These are phyloP conservation scores for Brachionus calyciflorus DNA, from an alignment of 1,140 invertebrate species.

Conservation along the genomic window DNA sequence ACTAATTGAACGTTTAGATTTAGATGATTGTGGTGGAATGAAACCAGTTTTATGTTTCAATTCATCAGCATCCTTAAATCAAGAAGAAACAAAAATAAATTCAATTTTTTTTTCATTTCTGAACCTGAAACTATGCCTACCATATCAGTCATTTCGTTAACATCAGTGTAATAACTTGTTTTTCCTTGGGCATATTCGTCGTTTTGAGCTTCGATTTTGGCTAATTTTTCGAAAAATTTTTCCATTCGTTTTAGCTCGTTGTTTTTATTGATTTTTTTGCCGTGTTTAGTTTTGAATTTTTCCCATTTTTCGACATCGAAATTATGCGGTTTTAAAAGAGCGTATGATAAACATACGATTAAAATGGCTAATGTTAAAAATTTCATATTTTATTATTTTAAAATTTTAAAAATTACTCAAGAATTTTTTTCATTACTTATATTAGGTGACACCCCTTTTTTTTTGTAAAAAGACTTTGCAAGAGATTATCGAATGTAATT, in stretches of 20 bases:
- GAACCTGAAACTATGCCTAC: background rate
- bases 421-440: too few species aligned
- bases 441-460: too few species aligned
- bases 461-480: too few species aligned
- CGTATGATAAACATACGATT: background rate
- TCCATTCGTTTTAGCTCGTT: background rate
- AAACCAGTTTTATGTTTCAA: background rate
- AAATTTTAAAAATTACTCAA: too few species aligned
- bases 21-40: background rate
- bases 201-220: background rate
- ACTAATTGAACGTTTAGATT: background rate
- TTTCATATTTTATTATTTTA: background rate
- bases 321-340: background rate
- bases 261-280: background rate
- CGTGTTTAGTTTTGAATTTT: background rate
- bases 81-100: background rate
- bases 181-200: background rate
- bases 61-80: background rate
- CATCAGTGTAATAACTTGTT: background rate
- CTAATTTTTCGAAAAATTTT: constrained; percentile 2
- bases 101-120: too few species aligned
- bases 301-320: constrained; percentile 18
- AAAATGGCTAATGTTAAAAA: constrained; percentile 3
- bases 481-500: too few species aligned
- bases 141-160: background rate